Evolutionary conservation across 2,888 invertebrate species (phyloP).

Genomic region (Hemicrepidius hirtus): DNA sequence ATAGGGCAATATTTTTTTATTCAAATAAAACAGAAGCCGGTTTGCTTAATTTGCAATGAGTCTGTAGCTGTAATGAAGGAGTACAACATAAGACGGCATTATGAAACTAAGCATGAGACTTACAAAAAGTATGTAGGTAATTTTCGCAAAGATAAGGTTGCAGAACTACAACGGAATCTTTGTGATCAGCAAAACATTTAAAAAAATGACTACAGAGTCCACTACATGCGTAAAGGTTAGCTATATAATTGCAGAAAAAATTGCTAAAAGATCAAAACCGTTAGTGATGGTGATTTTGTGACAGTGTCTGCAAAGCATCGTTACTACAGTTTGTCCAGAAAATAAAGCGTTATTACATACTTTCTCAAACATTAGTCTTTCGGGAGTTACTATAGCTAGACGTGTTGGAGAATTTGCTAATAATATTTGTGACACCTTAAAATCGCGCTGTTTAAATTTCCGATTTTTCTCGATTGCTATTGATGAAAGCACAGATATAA

Average conservation of each 20-base stretch:
- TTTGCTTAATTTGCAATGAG: conserved; percentile 51
- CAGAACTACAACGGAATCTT: conserved; percentile 35
- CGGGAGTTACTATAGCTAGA: conserved; percentile 20
- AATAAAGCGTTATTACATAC: conserved; percentile 38
- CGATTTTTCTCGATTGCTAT: conserved; percentile 34
- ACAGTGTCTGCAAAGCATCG: conserved; percentile 36
- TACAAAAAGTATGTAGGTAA: background rate
- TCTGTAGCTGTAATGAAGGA: conserved; percentile 51
- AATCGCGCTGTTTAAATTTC: conserved; percentile 9
- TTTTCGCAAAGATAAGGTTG: conserved; percentile 6
- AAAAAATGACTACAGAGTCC: background rate
- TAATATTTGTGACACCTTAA: conserved; percentile 36
- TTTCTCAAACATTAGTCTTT: conserved; percentile 3
- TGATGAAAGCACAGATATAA: conserved; percentile 41
- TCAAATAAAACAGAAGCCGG: too few relatives aligned
- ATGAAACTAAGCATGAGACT: conserved; percentile 48
- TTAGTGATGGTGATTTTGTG: conserved; percentile 13
- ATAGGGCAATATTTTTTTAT: too few relatives aligned
- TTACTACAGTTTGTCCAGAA: conserved; percentile 24
- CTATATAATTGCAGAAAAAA: conserved; percentile 28
- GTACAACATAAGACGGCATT: conserved; percentile 52
- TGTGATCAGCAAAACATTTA: conserved; percentile 30
- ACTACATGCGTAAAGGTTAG: conserved; percentile 23
- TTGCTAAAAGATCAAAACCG: conserved; percentile 8
- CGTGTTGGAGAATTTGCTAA: conserved; percentile 43